Conservation (phyloP, 1,140 invertebrate species). For the Acromyrmex heyeri region DNA sequence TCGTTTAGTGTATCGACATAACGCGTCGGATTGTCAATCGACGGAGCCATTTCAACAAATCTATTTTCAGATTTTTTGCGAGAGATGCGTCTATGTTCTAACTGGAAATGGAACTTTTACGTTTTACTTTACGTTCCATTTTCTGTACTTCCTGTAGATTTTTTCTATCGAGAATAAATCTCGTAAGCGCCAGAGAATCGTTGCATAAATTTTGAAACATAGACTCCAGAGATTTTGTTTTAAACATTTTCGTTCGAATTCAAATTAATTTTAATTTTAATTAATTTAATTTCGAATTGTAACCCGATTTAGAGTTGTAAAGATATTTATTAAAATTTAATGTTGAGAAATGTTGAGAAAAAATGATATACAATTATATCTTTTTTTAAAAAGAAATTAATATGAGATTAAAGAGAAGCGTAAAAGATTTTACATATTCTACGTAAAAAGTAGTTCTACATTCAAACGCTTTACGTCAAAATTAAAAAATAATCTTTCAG, state of each 20-base stretch:
- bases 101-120: background rate
- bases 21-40: background rate
- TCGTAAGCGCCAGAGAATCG: background rate
- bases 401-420: background rate
- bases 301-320: background rate
- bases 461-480: background rate
- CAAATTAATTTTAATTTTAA: background rate
- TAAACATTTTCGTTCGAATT: constrained; percentile 9
- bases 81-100: background rate
- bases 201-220: background rate
- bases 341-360: background rate
- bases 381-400: background rate
- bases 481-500: background rate
- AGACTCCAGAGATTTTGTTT: background rate
- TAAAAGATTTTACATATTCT: background rate
- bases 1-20: constrained; percentile 31
- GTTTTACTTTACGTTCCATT: background rate
- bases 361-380: background rate
- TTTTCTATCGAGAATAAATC: background rate
- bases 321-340: constrained; percentile 21
- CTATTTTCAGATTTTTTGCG: background rate
- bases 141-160: background rate
- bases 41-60: background rate
- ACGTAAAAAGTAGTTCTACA: background rate
- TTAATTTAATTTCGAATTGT: constrained; percentile 6